Conservation (phyloP, 2,113 vertebrate genomes). For the Planiliza haematocheilus region DNA sequence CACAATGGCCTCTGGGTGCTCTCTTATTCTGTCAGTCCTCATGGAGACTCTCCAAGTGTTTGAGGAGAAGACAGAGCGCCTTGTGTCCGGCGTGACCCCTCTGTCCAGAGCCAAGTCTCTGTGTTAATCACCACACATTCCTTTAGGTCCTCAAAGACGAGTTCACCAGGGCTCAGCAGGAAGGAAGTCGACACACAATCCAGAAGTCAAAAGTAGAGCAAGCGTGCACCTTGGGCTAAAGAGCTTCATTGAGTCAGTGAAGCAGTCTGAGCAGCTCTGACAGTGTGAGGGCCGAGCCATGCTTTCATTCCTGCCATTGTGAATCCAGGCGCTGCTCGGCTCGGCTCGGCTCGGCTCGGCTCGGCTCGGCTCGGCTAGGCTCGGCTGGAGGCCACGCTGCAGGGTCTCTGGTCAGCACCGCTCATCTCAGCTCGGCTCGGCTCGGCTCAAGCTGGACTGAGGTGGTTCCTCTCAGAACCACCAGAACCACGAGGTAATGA, state of each 20-base stretch:
- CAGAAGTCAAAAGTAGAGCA: slow-evolving; percentile 53
- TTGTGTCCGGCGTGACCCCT: background rate
- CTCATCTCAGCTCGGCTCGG: too few relatives aligned
- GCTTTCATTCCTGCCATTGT: slow-evolving; percentile 11
- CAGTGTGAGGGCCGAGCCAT: slow-evolving; percentile 20
- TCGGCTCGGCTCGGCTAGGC: too few relatives aligned
- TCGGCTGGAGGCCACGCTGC: background rate
- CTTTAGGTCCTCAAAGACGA: background rate
- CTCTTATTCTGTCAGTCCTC: slow-evolving; percentile 7
- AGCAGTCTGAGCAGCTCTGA: slow-evolving; percentile 51
- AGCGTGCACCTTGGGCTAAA: slow-evolving; percentile 42
- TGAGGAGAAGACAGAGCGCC: background rate
- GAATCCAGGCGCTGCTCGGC: background rate
- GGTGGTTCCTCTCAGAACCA: too few relatives aligned
- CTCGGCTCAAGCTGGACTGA: too few relatives aligned
- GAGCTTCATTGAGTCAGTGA: slow-evolving; percentile 51
- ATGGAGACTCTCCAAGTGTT: slow-evolving; percentile 8
- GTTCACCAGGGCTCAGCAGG: background rate
- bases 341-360: too few relatives aligned
- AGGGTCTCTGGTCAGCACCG: background rate
- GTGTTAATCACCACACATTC: background rate
- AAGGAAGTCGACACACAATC: slow-evolving; percentile 4
- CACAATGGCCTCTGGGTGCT: slow-evolving; percentile 24
- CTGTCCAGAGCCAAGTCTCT: background rate
- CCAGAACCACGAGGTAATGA: too few relatives aligned